These are phyloP conservation scores for Heliconius hermathena DNA, from an alignment of 1,140 invertebrate species.

Conservation along the genomic window DNA sequence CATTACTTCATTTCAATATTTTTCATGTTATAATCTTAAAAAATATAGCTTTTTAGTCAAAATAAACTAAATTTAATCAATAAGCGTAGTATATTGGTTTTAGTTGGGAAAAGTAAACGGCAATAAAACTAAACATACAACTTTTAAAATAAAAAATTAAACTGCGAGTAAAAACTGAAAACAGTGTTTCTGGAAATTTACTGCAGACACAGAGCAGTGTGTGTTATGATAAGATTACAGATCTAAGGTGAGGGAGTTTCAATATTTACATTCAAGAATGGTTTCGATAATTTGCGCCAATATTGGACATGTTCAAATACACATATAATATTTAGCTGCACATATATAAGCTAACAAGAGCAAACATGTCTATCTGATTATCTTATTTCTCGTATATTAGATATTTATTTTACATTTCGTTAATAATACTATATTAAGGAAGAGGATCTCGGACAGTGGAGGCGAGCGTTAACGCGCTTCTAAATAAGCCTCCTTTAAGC, in stretches of 20 bases:
- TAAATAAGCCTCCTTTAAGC: no score
- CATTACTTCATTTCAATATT: background rate
- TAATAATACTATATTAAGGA: no score
- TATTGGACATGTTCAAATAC: conserved; percentile 4
- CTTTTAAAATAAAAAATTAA: background rate
- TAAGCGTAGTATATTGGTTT: no score
- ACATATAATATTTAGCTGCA: background rate
- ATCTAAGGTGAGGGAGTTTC: conserved; percentile 18
- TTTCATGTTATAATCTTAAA: background rate
- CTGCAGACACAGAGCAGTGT: background rate
- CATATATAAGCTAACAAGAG: background rate
- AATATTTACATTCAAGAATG: conserved; percentile 26
- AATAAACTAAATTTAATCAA: background rate
- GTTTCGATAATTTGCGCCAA: conserved; percentile 15
- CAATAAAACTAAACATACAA: no score
- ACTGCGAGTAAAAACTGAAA: background rate
- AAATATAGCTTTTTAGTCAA: background rate
- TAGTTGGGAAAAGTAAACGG: no score
- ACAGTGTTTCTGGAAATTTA: background rate
- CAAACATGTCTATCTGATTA: background rate
- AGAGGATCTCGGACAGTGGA: no score
- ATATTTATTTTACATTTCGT: no score
- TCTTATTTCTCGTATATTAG: no score
- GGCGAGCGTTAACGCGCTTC: no score
- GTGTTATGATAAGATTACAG: conserved; percentile 36